phyloP scores from a whole-genome alignment of 2,113 vertebrate species.

The Mus spicilegus region DNA sequence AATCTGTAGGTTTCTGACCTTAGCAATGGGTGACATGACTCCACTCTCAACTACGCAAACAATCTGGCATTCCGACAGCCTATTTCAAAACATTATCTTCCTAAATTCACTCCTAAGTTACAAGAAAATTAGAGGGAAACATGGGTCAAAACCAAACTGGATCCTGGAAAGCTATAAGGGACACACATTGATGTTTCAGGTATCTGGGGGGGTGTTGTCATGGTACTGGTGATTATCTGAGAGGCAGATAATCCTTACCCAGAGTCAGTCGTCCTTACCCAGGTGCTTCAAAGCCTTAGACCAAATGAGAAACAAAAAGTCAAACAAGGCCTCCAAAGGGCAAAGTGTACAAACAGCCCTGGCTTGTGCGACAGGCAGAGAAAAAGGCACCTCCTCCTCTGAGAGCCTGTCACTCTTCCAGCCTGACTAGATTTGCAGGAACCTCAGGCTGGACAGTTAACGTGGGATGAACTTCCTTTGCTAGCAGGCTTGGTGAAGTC shows the following conservation, averaged over 20 bases:
- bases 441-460: not conserved
- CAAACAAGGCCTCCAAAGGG: not conserved
- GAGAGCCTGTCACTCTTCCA: not conserved
- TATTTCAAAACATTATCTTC: not conserved
- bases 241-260: too few species aligned
- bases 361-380: not conserved
- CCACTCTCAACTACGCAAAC: rapidly evolving
- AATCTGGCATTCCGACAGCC: not conserved
- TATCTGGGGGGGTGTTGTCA: not conserved
- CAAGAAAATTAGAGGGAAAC: not conserved
- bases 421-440: not conserved
- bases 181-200: not conserved
- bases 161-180: not conserved
- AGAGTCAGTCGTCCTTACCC: not conserved
- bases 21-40: too few species aligned
- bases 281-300: not conserved
- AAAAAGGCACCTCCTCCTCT: not conserved
- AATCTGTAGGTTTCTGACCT: not conserved
- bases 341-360: not conserved
- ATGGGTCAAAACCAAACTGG: not conserved
- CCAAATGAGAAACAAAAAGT: not conserved
- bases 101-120: not conserved
- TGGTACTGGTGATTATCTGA: too few species aligned
- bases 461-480: not conserved
- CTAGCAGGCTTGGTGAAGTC: too few species aligned